These are phyloP conservation scores for Ranitomeya imitator DNA, from an alignment of 2,113 vertebrate species.

Conservation along the genomic window DNA sequence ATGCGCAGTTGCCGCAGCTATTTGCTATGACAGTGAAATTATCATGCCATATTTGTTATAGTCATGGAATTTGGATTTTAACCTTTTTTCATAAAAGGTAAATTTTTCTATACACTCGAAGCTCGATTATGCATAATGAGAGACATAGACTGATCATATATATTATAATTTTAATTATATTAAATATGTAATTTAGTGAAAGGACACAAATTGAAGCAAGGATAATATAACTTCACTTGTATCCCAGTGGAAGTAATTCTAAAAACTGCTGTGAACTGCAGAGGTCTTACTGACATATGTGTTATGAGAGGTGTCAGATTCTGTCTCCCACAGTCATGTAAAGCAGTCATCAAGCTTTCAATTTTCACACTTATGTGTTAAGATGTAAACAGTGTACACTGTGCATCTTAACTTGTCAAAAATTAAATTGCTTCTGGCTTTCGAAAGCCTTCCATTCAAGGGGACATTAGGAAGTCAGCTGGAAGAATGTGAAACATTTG, in stretches of 20 bases:
- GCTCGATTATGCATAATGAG: too few species aligned
- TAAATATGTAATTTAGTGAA: neutral
- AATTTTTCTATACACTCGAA: too few species aligned
- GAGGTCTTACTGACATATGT: constrained; percentile 50
- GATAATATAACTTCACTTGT: neutral
- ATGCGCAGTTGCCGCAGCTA: too few species aligned
- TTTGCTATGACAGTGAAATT: too few species aligned
- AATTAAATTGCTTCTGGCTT: constrained; percentile 55
- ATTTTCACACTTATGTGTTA: constrained; percentile 48
- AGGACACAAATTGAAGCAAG: neutral
- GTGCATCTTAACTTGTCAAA: constrained; percentile 56
- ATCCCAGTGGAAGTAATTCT: constrained; percentile 37
- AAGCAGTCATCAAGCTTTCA: constrained; percentile 55
- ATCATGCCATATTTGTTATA: too few species aligned
- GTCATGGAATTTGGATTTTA: too few species aligned
- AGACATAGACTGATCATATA: too few species aligned
- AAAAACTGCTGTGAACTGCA: constrained; percentile 29
- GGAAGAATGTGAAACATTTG: constrained; percentile 44
- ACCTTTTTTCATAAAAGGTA: too few species aligned
- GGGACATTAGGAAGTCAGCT: constrained; percentile 43
- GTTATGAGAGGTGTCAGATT: constrained; percentile 54
- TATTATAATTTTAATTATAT: neutral
- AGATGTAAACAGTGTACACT: constrained; percentile 47
- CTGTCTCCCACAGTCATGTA: constrained; percentile 55
- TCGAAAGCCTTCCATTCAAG: constrained; percentile 35